Evolutionary conservation across 2,797 vertebrate species (phyloP).

Genomic region (Labeo calbasu): DNA sequence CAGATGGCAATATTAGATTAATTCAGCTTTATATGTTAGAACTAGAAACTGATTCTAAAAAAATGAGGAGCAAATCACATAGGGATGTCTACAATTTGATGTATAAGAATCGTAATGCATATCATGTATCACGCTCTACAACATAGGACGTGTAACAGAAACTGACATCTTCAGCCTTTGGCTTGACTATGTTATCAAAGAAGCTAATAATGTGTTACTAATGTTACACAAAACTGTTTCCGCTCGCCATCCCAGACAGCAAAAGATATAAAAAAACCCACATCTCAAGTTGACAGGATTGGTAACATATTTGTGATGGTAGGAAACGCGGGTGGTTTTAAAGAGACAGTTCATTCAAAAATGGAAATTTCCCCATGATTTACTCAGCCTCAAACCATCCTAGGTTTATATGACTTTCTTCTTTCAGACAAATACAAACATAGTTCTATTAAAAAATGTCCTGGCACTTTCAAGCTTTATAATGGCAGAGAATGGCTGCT

Average conservation of each 20-base stretch:
- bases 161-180: neutral
- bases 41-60: neutral
- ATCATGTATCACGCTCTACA: neutral
- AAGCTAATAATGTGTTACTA: neutral
- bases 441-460: too few species aligned
- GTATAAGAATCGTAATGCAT: neutral
- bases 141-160: neutral
- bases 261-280: neutral
- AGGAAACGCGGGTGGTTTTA: neutral
- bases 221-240: neutral
- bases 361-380: too few species aligned
- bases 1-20: neutral
- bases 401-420: too few species aligned
- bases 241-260: neutral
- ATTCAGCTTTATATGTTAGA: neutral
- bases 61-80: neutral
- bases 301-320: neutral
- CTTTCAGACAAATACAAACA: too few species aligned
- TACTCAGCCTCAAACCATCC: too few species aligned
- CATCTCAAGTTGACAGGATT: neutral
- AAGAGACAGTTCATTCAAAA: neutral
- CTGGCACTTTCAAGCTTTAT: too few species aligned
- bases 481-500: too few species aligned
- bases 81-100: neutral
- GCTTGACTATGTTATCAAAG: neutral